Evolutionary conservation across 2,113 vertebrate species (phyloP).

Genomic region (Hyla sarda): DNA sequence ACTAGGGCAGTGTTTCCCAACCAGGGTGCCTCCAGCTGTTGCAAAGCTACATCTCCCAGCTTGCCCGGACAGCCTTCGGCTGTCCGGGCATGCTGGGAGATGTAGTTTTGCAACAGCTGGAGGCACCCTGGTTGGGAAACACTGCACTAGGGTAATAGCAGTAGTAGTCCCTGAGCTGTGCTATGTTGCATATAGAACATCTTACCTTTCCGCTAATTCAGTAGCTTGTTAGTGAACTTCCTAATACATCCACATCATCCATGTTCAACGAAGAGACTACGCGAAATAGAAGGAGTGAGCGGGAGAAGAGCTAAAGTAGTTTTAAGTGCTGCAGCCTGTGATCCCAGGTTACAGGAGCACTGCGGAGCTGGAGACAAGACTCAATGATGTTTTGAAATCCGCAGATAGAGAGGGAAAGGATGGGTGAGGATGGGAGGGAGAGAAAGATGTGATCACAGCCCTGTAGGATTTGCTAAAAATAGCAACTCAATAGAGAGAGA

Average conservation of each 20-base stretch:
- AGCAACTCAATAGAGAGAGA: constrained; percentile 58
- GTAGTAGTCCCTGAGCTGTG: neutral
- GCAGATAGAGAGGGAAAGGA: constrained; percentile 45
- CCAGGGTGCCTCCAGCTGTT: too few relatives aligned
- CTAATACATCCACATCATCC: constrained; percentile 67
- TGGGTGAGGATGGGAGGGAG: constrained; percentile 38
- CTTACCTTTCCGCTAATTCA: constrained; percentile 38
- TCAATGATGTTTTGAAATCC: constrained; percentile 53
- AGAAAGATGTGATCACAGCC: constrained; percentile 63
- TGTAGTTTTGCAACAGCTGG: too few relatives aligned
- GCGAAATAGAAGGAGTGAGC: neutral
- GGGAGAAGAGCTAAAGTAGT: constrained; percentile 18
- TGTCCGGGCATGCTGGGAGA: too few relatives aligned
- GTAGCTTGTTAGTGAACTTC: constrained; percentile 68
- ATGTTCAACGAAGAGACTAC: constrained; percentile 64
- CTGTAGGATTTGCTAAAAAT: constrained; percentile 70
- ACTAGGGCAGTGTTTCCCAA: too few relatives aligned
- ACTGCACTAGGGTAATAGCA: too few relatives aligned
- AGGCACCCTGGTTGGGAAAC: too few relatives aligned
- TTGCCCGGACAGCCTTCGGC: too few relatives aligned
- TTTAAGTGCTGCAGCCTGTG: neutral
- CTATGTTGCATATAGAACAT: neutral
- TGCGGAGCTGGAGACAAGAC: constrained; percentile 43
- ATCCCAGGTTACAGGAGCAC: constrained; percentile 10
- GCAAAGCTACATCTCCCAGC: too few relatives aligned